These are phyloP conservation scores for Apodemia zela DNA, from an alignment of 2,888 invertebrate species.

Conservation along the genomic window DNA sequence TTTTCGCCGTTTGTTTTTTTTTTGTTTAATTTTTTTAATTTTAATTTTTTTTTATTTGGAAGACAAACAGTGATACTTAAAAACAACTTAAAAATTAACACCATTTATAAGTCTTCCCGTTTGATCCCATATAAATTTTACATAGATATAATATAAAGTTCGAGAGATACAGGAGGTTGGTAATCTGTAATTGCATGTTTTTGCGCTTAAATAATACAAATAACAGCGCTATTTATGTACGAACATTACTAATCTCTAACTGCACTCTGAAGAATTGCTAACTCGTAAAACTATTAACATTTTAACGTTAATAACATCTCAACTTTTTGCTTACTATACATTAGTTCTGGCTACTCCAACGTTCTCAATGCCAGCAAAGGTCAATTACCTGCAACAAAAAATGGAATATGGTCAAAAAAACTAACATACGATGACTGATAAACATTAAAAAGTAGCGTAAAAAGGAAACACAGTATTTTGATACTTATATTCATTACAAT, in stretches of 20 bases:
- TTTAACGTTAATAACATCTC: background rate
- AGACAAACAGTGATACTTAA: no score
- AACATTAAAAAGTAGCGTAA: conserved; percentile 19
- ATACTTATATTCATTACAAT: background rate
- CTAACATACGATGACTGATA: conserved; percentile 34
- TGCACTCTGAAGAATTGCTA: background rate
- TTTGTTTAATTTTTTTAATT: no score
- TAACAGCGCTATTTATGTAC: no score
- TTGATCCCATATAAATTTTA: no score
- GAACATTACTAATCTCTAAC: background rate
- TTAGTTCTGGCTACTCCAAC: conserved; percentile 22
- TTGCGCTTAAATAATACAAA: no score
- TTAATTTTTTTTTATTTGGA: no score
- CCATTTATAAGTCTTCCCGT: no score
- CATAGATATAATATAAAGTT: no score
- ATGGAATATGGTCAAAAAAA: conserved; percentile 40
- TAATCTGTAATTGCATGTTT: no score
- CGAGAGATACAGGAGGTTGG: no score
- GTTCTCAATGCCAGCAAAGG: conserved; percentile 40
- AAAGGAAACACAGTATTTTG: conserved; percentile 16
- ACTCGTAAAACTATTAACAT: background rate
- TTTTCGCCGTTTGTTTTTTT: no score
- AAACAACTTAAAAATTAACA: no score
- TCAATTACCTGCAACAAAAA: conserved; percentile 64
- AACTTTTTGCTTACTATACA: background rate